Conservation (phyloP, 2,797 vertebrate genomes). For the Pterois miles region DNA sequence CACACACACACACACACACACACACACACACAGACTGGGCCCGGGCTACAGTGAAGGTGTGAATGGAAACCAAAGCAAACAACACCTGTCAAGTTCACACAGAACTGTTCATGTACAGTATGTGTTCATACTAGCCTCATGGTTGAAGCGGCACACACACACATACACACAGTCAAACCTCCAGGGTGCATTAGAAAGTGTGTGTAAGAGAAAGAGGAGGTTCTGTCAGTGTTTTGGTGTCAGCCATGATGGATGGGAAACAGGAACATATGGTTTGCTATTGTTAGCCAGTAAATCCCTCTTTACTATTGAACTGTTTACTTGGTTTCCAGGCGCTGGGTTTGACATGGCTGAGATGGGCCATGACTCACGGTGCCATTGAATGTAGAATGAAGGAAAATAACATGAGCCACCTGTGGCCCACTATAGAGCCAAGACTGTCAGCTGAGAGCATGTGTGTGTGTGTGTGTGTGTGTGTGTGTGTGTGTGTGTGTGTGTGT, state of each 20-base stretch:
- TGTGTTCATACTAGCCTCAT: conserved; percentile 6
- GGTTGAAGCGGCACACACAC: conserved; percentile 2
- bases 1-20: no score
- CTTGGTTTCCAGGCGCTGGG: conserved; percentile 1
- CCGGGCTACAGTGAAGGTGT: conserved; percentile 15
- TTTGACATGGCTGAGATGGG: conserved; percentile 31
- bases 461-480: neutral
- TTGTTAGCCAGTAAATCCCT: conserved; percentile 43
- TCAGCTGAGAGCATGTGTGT: neutral
- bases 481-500: neutral
- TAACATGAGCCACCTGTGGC: conserved; percentile 50
- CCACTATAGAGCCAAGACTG: neutral
- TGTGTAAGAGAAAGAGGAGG: conserved; percentile 6
- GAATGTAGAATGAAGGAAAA: conserved; percentile 17
- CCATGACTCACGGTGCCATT: conserved; percentile 21
- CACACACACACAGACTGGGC: neutral
- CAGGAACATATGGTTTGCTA: conserved; percentile 51
- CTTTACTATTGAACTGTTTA: conserved; percentile 34
- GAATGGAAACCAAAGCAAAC: conserved; percentile 51
- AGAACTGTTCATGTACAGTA: conserved; percentile 11
- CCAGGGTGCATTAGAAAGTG: neutral
- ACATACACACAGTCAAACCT: neutral
- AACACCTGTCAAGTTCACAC: conserved; percentile 44
- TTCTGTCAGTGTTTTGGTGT: conserved; percentile 35
- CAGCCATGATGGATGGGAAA: conserved; percentile 55